Conservation (phyloP, 2,888 invertebrate species). For the Hetaerina titia region DNA sequence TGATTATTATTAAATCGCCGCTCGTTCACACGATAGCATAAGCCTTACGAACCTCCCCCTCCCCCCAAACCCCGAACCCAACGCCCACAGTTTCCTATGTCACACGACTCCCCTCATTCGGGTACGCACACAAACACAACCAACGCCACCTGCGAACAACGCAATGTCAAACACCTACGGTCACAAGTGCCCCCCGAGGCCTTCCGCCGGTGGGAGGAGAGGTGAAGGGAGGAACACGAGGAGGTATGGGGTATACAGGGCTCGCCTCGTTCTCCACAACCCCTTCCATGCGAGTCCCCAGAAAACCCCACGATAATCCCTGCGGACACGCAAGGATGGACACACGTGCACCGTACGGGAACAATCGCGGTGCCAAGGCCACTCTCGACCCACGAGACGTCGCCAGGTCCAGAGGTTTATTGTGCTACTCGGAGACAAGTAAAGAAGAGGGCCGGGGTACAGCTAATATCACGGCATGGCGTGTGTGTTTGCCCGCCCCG, state of each 20-base stretch:
- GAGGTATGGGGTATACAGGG: background rate
- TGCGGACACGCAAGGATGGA: background rate
- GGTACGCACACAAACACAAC: background rate
- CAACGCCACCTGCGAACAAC: background rate
- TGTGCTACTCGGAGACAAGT: background rate
- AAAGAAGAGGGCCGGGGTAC: background rate
- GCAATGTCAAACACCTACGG: conserved; percentile 10
- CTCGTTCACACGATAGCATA: background rate
- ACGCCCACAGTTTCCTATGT: background rate
- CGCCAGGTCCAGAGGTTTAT: background rate
- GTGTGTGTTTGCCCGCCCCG: background rate
- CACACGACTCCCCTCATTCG: background rate
- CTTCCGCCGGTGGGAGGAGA: no score
- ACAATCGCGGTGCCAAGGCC: conserved; percentile 39
- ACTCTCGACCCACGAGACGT: background rate
- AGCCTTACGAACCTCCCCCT: background rate
- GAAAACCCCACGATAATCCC: conserved; percentile 12
- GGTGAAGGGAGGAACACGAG: no score
- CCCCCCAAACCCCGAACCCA: background rate
- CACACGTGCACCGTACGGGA: background rate
- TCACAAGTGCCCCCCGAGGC: conserved; percentile 23
- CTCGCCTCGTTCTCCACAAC: background rate
- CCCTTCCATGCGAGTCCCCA: background rate
- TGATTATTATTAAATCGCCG: background rate
- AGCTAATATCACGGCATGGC: background rate